phyloP scores from a whole-genome alignment of 2,113 vertebrate species.

The Romanogobio albipinnatus region DNA sequence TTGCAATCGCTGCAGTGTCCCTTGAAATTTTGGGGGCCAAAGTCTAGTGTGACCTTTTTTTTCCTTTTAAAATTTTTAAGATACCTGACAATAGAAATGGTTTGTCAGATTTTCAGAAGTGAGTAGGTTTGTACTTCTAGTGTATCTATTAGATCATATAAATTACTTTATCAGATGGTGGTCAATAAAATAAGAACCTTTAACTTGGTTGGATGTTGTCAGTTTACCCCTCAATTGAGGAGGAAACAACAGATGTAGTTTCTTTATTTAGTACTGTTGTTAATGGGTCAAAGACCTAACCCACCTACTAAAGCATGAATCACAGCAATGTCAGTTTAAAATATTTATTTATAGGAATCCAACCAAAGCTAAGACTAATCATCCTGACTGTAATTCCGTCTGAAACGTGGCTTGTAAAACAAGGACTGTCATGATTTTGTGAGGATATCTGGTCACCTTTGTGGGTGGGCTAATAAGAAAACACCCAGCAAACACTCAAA shows the following conservation, averaged over 20 bases:
- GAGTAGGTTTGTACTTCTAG: background rate
- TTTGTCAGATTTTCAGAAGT: background rate
- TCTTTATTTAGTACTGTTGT: background rate
- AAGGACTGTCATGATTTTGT: background rate
- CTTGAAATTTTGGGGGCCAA: too few relatives aligned
- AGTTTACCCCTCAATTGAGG: background rate
- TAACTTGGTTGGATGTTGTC: background rate
- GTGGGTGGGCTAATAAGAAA: background rate
- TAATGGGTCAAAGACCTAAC: background rate
- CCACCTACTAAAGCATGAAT: background rate
- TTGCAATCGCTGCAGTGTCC: too few relatives aligned
- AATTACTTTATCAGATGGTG: background rate
- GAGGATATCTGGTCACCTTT: background rate
- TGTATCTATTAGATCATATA: background rate
- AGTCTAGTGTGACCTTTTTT: background rate
- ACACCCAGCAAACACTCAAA: background rate
- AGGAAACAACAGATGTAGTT: conserved; percentile 7
- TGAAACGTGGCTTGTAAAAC: background rate
- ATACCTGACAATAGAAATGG: background rate
- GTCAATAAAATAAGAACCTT: background rate
- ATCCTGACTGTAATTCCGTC: background rate
- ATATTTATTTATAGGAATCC: background rate
- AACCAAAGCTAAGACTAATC: background rate
- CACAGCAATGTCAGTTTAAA: background rate
- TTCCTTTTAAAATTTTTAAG: background rate